phyloP scores from a whole-genome alignment of 2,113 vertebrate species.

The Canis aureus region DNA sequence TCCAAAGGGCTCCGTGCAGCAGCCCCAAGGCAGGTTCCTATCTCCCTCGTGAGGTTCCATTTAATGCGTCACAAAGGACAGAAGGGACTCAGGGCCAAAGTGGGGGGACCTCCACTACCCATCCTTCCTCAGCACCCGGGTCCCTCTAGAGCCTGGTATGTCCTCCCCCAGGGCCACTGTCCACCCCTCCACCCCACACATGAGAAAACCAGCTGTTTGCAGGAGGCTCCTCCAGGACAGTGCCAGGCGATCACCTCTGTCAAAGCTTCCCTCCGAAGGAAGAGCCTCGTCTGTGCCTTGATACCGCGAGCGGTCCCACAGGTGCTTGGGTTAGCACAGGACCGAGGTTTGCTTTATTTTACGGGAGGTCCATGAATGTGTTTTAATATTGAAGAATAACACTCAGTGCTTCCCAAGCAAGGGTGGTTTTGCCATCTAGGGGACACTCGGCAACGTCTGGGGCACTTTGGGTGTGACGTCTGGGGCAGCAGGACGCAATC shows the following conservation, averaged over 20 bases:
- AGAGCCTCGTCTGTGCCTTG: background rate
- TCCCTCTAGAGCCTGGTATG: background rate
- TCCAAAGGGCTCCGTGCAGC: background rate
- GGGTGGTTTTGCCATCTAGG: background rate
- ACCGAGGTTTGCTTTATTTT: background rate
- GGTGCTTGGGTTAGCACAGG: background rate
- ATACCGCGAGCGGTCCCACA: fast-evolving
- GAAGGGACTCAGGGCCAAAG: background rate
- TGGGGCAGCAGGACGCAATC: fast-evolving
- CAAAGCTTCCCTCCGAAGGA: background rate
- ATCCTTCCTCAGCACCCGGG: fast-evolving
- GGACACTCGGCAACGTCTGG: too few relatives aligned
- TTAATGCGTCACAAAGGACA: background rate
- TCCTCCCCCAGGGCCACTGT: fast-evolving
- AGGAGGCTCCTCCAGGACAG: background rate
- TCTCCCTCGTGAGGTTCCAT: background rate
- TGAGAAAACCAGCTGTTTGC: fast-evolving
- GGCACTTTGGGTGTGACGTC: fast-evolving
- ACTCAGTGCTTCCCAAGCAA: background rate
- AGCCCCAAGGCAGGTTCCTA: background rate
- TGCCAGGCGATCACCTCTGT: background rate
- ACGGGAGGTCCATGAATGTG: background rate
- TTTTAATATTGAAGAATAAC: background rate
- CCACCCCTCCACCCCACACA: fast-evolving
- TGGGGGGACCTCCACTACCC: fast-evolving